A percentile compares a stretch with the other conserved stretches of the same genome.
phyloP scores from a whole-genome alignment of 2,888 invertebrate genomes.

The Clitarchus hookeri region DNA sequence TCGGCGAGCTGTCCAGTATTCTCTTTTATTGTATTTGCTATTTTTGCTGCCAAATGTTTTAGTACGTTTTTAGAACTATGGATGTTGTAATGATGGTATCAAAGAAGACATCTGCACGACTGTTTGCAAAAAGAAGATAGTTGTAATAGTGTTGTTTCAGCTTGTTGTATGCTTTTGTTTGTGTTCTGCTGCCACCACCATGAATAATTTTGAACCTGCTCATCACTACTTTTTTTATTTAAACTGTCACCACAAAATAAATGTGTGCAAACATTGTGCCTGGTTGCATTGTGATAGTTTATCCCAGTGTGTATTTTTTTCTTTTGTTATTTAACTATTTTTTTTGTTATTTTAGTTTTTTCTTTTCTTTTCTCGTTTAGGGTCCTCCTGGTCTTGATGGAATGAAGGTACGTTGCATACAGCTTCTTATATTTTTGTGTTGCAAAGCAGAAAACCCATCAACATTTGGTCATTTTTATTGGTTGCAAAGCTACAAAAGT shows the following conservation, averaged over 20 bases:
- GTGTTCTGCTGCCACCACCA: slow-evolving; percentile 33
- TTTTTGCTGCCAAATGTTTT: too few species aligned
- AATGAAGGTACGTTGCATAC: slow-evolving; percentile 79
- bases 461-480: background rate
- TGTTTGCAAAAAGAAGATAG: background rate
- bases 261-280: slow-evolving; percentile 18
- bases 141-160: background rate
- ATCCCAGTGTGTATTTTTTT: slow-evolving; percentile 11
- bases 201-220: background rate
- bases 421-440: slow-evolving; percentile 28
- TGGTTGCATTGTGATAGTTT: slow-evolving; percentile 30
- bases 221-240: slow-evolving; percentile 10
- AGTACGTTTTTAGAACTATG: background rate
- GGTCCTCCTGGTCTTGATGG: slow-evolving; percentile 93
- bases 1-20: too few species aligned
- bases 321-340: slow-evolving; percentile 36
- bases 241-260: background rate
- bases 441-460: background rate
- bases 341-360: slow-evolving; percentile 49
- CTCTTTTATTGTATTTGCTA: too few species aligned
- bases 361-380: slow-evolving; percentile 70
- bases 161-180: slow-evolving; percentile 12
- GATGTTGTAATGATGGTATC: background rate
- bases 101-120: background rate
- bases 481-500: background rate